phyloP scores from a whole-genome alignment of 2,888 invertebrate genomes.

The Subacronicta megacephala region DNA sequence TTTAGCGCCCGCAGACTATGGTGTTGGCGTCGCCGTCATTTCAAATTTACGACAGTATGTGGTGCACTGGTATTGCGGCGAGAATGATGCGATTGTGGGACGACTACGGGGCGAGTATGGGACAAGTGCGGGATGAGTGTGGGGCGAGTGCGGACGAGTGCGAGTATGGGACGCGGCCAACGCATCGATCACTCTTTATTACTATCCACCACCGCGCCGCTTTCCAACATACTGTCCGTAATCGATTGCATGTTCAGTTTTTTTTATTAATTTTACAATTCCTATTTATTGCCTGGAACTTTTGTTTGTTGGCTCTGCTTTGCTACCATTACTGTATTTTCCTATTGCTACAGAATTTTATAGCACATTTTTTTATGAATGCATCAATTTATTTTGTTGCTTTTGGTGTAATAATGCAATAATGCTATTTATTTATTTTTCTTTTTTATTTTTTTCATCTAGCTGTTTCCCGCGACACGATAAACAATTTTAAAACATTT shows the following conservation, averaged over 20 bases:
- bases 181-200: conserved; percentile 62
- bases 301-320: conserved; percentile 26
- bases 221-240: conserved; percentile 45
- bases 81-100: conserved; percentile 3
- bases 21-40: conserved; percentile 62
- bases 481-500: too few species aligned
- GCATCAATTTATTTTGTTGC: too few species aligned
- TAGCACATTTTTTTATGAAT: too few species aligned
- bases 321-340: conserved; percentile 15
- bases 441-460: too few species aligned
- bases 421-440: too few species aligned
- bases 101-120: conserved; percentile 3
- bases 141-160: background rate
- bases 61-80: conserved; percentile 20
- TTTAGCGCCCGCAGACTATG: conserved; percentile 56
- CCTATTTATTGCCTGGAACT: conserved; percentile 41
- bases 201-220: conserved; percentile 37
- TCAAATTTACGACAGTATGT: conserved; percentile 68
- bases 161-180: conserved; percentile 26
- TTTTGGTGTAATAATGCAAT: too few species aligned
- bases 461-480: too few species aligned
- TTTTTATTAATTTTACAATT: conserved; percentile 50
- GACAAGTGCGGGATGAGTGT: conserved; percentile 6
- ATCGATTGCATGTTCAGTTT: conserved; percentile 43
- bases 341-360: too few species aligned